A percentile compares a stretch with the other conserved stretches of the same genome.
These are phyloP conservation scores for Chrysopilus asiliformis DNA, from an alignment of 2,888 invertebrate species.

Conservation along the genomic window DNA sequence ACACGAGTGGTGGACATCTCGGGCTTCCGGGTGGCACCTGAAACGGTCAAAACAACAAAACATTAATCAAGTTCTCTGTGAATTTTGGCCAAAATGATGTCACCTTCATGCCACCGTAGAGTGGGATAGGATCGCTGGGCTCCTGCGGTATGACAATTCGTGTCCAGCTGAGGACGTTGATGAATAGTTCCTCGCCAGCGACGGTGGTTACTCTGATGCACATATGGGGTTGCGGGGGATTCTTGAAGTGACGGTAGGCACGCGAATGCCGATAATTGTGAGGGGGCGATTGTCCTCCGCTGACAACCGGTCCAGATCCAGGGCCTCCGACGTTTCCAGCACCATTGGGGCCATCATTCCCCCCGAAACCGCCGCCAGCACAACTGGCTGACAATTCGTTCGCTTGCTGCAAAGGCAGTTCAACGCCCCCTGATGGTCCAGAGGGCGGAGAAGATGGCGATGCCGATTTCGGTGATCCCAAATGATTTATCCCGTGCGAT, in stretches of 20 bases:
- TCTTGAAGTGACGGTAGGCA: slow-evolving; percentile 54
- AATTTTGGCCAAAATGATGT: slow-evolving; percentile 11
- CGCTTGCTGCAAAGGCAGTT: slow-evolving; percentile 1
- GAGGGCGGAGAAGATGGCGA: neutral
- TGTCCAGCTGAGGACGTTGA: slow-evolving; percentile 61
- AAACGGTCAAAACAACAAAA: too few relatives aligned
- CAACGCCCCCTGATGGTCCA: neutral
- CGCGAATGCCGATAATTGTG: slow-evolving; percentile 45
- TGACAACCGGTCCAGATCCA: too few relatives aligned
- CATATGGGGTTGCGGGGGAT: slow-evolving; percentile 65
- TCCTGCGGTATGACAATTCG: slow-evolving; percentile 53
- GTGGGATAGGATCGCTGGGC: slow-evolving; percentile 51
- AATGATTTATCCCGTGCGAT: neutral
- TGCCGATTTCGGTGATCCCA: neutral
- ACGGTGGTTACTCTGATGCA: slow-evolving; percentile 48
- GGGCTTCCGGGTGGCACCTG: slow-evolving; percentile 48
- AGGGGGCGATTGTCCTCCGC: slow-evolving; percentile 37
- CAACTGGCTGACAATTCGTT: too few relatives aligned
- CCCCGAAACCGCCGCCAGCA: too few relatives aligned
- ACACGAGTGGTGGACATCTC: slow-evolving; percentile 48
- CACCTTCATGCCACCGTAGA: slow-evolving; percentile 61
- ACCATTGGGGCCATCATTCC: too few relatives aligned
- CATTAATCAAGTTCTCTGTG: neutral
- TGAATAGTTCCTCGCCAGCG: slow-evolving; percentile 40
- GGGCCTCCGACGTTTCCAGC: too few relatives aligned